phyloP scores from a whole-genome alignment of 2,797 vertebrate species.

The Esox masquinongy region DNA sequence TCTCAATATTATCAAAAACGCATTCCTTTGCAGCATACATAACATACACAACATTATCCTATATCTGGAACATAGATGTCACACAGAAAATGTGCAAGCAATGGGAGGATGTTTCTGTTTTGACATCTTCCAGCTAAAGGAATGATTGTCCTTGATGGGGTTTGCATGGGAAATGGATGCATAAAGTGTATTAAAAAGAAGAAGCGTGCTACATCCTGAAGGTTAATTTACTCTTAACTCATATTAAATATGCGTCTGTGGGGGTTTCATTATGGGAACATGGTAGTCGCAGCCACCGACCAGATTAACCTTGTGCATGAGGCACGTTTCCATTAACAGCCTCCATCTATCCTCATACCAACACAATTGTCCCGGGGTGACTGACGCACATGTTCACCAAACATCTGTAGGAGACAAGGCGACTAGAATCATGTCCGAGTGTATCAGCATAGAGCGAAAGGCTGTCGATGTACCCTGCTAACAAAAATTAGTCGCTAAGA shows the following conservation, averaged over 20 bases:
- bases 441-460: not conserved
- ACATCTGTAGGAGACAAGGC: slow-evolving; percentile 67
- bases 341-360: slow-evolving; percentile 58
- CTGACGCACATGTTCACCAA: slow-evolving; percentile 51
- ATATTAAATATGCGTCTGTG: slow-evolving; percentile 78
- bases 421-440: slow-evolving; percentile 60
- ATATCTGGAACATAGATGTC: slow-evolving; percentile 59
- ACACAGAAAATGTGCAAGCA: slow-evolving; percentile 61
- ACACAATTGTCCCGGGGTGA: slow-evolving; percentile 49
- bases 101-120: slow-evolving; percentile 44
- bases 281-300: slow-evolving; percentile 63
- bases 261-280: slow-evolving; percentile 82
- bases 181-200: slow-evolving; percentile 51
- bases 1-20: not conserved
- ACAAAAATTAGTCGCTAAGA: too few species aligned
- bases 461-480: slow-evolving; percentile 5
- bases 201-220: slow-evolving; percentile 72
- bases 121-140: not conserved
- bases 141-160: not conserved
- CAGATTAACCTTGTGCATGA: slow-evolving; percentile 74
- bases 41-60: slow-evolving; percentile 40
- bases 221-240: slow-evolving; percentile 85
- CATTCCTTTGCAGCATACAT: slow-evolving; percentile 29
- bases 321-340: slow-evolving; percentile 39
- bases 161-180: slow-evolving; percentile 2